Base-by-base conservation (phyloP, 2,113 vertebrate species). In the Laticauda colubrina region DNA sequence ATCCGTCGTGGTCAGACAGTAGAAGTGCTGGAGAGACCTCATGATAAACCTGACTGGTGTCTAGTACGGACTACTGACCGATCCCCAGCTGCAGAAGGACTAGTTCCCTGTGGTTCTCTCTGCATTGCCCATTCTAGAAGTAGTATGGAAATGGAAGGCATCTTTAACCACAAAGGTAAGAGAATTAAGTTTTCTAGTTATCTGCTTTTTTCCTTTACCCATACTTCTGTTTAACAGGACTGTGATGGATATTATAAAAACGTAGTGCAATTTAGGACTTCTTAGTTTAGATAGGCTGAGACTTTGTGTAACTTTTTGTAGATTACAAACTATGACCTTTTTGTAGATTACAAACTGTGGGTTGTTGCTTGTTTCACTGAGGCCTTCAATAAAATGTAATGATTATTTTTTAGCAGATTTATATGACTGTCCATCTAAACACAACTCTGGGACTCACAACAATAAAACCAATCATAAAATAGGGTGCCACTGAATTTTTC, bases 91-190 rank as follows among this genome's bases (percentile, higher is more conserved):
- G 98, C 98, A 0, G 99, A 99, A 96, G 99, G 99, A 54, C 97
- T 99, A 93, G 99, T 99, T 1, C 99, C 99, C 94, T 99, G 99
- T 6, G 97, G 98, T 69, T 98, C 98, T n/a, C 98, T 99, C 90
- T 99, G 99, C 97, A 99, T 99, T 21, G 99, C 99, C 64, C 99
- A 99, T 93, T 99, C 99, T 0, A 97, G 99, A 90, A 99, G 99
- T 11, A 99, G 99, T 93, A 99, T 99, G 99, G 99, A 99, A 96
- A 99, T 99, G 99, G 99, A 99, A 95, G 99, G 99, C 89, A 99
- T 99, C 96, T 99, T 99, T 95, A 99, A 99, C 97, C 99, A 99
- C 97, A 99, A 99, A 99, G 99, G 99, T 99, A 98, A 96, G 98
- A 2, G 0, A 10, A 23, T 9, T 23, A 88, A 29, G 10, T 75